phyloP scores from a whole-genome alignment of 2,888 invertebrate species.

The Trissoscelio sp. region DNA sequence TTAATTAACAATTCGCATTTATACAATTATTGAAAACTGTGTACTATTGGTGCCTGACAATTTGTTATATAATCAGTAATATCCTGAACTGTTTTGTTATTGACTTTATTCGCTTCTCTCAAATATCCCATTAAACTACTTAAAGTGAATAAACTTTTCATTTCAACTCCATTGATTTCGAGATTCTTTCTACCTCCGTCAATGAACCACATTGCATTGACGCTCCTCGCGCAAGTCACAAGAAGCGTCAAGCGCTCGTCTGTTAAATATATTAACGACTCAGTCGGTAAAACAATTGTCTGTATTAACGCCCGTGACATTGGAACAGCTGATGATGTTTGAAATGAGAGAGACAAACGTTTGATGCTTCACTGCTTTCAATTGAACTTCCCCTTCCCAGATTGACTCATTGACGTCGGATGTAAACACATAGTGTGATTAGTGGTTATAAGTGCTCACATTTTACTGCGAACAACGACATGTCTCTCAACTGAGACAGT shows the following conservation, averaged over 20 bases:
- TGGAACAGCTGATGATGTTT: constrained; percentile 43
- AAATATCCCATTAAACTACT: constrained; percentile 87
- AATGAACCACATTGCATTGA: too few species aligned
- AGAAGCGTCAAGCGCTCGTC: too few species aligned
- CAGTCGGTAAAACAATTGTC: not conserved
- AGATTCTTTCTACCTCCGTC: too few species aligned
- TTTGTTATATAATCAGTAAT: constrained; percentile 85
- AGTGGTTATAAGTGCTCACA: constrained; percentile 49
- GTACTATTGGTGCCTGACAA: constrained; percentile 83
- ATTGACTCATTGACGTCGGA: not conserved
- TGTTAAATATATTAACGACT: too few species aligned
- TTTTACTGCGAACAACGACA: constrained; percentile 22
- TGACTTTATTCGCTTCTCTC: constrained; percentile 87
- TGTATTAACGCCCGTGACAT: constrained; percentile 8
- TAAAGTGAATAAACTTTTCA: constrained; percentile 89
- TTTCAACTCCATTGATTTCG: constrained; percentile 89
- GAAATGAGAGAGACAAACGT: constrained; percentile 10
- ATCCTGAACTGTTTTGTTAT: constrained; percentile 85
- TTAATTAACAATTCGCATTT: too few species aligned
- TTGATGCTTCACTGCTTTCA: constrained; percentile 8
- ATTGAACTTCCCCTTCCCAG: constrained; percentile 26
- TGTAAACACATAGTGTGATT: constrained; percentile 54
- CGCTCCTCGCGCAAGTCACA: too few species aligned
- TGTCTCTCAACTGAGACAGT: constrained; percentile 12
- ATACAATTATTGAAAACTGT: too few species aligned